A percentile compares a stretch with the other conserved stretches of the same genome.
These are phyloP conservation scores for Acanthaster planci DNA, from an alignment of 35 echinoderm and acorn worm genomes.

Conservation along the genomic window DNA sequence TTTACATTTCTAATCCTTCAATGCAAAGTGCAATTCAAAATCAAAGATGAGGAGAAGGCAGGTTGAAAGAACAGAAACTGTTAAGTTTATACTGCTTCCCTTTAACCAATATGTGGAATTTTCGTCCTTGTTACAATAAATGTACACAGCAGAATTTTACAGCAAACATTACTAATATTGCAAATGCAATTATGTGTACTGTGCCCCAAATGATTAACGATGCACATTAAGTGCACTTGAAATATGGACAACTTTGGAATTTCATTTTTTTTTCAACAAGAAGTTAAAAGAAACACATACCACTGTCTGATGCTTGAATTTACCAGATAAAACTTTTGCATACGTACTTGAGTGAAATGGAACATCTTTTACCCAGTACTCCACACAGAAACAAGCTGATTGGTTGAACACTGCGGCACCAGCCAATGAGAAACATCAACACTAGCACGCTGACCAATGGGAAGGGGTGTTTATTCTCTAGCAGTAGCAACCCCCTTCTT, in stretches of 20 bases:
- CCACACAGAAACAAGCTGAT: slow-evolving; percentile 25
- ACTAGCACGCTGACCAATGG: slow-evolving; percentile 11
- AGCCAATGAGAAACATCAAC: slow-evolving; percentile 28
- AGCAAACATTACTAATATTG: no score
- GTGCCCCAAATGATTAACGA: not conserved
- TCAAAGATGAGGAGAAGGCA: no score
- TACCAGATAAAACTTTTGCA: slow-evolving; percentile 9
- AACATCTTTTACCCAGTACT: slow-evolving; percentile 25
- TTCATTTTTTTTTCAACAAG: not conserved
- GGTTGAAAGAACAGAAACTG: no score
- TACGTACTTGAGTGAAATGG: slow-evolving; percentile 25
- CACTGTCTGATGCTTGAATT: not conserved
- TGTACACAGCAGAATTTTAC: no score
- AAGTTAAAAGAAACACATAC: not conserved
- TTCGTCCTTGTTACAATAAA: no score
- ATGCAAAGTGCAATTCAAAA: no score
- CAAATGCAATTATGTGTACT: no score
- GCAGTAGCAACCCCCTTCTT: slow-evolving; percentile 91
- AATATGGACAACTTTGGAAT: not conserved
- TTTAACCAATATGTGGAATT: no score
- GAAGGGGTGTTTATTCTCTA: slow-evolving; percentile 53
- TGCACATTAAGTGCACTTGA: slow-evolving; percentile 25
- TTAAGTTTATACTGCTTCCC: no score
- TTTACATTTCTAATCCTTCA: no score
- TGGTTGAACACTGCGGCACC: slow-evolving; percentile 27